Evolutionary conservation across 2,113 vertebrate genomes (phyloP), one percentile per base, ranked within the genome.

Genomic region (Hypocryptadius cinnamomeus): DNA sequence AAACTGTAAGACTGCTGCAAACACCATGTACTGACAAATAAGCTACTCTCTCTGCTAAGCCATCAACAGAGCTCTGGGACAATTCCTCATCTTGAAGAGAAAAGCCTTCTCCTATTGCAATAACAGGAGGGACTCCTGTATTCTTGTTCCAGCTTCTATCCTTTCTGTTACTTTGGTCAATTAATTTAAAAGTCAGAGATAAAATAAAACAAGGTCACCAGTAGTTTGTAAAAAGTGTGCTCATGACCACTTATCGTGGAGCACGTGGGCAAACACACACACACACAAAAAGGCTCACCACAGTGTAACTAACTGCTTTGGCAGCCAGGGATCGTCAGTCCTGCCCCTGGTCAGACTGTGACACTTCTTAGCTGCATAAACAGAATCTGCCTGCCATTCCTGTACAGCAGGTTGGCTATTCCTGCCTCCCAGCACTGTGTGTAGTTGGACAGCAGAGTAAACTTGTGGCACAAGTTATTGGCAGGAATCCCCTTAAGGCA

Each of bases 321-420:
- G 81, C 71, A 93, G 73, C 27, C 47, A 70, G 39, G 19, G 13
- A 56, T 87, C 11, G 6, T 59, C 63, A 91, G 33, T 60, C 39
- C 76, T 85, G 70, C 87, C 74, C 73, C 63, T 89, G 77, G 92
- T 50, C 70, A 81, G 61, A 45, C 60, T 47, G 66, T 24, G 51
- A 77, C 74, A 76, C 66, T 81, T 92, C 78, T 50, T 7, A 77
- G 59, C 50, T 82, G 68, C 54, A 82, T 77, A 82, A 95, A 92
- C 82, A 94, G 74, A 63, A 83, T 31, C 56, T 93, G 91, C 87
- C 70, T 85, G 87, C 68, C 89, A 71, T 91, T 95, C 95, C 85
- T 94, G 93, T 78, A 76, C 68, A 87, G 85, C 93, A 94, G 81
- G 94, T 90, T 94, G 82, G 76, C 89, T 90, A 93, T 79, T 94